A percentile compares a stretch with the other conserved stretches of the same genome.
phyloP scores from a whole-genome alignment of 2,113 vertebrate species.

The Aspiorhynchus laticeps region DNA sequence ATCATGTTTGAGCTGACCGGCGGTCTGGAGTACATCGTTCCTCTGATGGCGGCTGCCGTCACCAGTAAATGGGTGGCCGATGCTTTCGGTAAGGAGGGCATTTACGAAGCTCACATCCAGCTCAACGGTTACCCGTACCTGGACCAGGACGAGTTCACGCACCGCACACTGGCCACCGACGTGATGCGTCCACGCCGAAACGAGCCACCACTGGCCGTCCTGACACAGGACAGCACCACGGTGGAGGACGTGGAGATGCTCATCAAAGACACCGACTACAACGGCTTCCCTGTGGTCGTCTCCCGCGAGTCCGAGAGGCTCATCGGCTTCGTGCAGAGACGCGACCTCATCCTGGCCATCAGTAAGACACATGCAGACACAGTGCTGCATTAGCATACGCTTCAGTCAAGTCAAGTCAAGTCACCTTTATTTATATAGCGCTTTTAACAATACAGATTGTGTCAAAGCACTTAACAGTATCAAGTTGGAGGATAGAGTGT shows the following conservation, averaged over 20 bases:
- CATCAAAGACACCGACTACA: slow-evolving; percentile 97
- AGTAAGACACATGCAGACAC: slow-evolving; percentile 82
- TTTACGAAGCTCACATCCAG: slow-evolving; percentile 97
- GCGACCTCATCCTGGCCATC: slow-evolving; percentile 94
- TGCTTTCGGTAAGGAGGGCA: slow-evolving; percentile 96
- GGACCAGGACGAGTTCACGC: slow-evolving; percentile 98
- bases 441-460: too few relatives aligned
- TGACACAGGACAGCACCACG: slow-evolving; percentile 93
- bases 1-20: slow-evolving; percentile 98
- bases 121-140: slow-evolving; percentile 98
- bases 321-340: slow-evolving; percentile 93
- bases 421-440: too few relatives aligned
- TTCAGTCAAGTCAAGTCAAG: too few relatives aligned
- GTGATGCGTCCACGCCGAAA: slow-evolving; percentile 94
- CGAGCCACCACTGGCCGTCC: slow-evolving; percentile 89
- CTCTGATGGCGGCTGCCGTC: slow-evolving; percentile 98
- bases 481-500: too few relatives aligned
- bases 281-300: slow-evolving; percentile 95
- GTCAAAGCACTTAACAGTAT: too few relatives aligned
- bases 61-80: slow-evolving; percentile 99
- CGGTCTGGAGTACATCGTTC: slow-evolving; percentile 97
- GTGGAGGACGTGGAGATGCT: slow-evolving; percentile 95
- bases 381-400: not conserved
- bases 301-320: slow-evolving; percentile 93
- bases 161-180: slow-evolving; percentile 92